Percentiles rank a stretch among this genome's conserved stretches.
These are phyloP conservation scores for Fregata magnificens DNA, from an alignment of 2,113 vertebrate genomes.

Conservation along the genomic window DNA sequence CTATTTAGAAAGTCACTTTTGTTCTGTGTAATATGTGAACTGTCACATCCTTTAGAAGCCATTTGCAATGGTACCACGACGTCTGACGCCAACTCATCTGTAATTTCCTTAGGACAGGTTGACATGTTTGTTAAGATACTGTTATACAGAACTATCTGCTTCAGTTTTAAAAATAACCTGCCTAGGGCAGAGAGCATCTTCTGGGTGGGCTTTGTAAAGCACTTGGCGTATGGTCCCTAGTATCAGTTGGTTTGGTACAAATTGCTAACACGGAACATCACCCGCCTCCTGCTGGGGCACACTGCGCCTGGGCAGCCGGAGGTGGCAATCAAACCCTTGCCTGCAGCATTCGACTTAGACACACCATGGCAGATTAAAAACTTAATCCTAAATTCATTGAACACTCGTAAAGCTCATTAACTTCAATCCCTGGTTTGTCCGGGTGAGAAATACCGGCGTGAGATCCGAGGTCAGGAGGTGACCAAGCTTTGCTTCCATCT, in stretches of 20 bases:
- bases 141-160: neutral
- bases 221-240: accelerated
- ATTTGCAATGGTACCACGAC: neutral
- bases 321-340: neutral
- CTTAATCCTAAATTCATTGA: neutral
- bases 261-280: neutral
- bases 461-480: neutral
- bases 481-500: neutral
- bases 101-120: neutral
- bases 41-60: neutral
- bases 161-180: neutral
- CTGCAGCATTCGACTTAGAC: accelerated
- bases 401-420: neutral
- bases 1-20: neutral
- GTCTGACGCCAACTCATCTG: neutral
- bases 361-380: neutral
- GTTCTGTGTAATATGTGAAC: neutral
- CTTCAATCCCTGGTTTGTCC: neutral
- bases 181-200: neutral
- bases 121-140: neutral
- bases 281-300: neutral
- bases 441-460: neutral
- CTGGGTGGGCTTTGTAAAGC: neutral
- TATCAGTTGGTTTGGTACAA: neutral
- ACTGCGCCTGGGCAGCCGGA: accelerated